Percentiles rank a stretch among this genome's conserved stretches.
These are phyloP conservation scores for Euphonia xanthogaster DNA, from an alignment of 2,797 vertebrate species.

Conservation along the genomic window DNA sequence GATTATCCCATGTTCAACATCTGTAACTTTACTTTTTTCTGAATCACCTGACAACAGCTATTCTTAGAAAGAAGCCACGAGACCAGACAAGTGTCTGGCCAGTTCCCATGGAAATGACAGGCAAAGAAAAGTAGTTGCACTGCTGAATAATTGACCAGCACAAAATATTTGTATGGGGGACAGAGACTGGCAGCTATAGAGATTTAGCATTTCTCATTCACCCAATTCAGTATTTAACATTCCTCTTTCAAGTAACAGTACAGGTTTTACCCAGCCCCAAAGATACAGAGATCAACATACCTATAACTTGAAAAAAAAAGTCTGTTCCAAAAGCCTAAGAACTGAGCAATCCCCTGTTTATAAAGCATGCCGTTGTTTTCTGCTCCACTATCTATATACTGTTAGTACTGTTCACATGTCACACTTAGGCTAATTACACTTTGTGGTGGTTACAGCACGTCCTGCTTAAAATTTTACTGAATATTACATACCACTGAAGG, in stretches of 20 bases:
- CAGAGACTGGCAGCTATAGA: accelerated
- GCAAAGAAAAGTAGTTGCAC: not conserved
- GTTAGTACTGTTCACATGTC: not conserved
- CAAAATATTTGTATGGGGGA: not conserved
- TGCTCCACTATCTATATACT: no score
- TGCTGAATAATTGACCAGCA: not conserved
- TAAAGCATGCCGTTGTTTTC: not conserved
- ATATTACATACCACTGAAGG: not conserved
- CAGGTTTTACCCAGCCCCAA: not conserved
- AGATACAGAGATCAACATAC: accelerated
- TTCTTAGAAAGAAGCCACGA: not conserved
- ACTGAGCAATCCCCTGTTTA: not conserved
- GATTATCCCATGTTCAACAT: not conserved
- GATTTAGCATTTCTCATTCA: not conserved
- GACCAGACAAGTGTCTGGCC: not conserved
- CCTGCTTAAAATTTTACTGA: not conserved
- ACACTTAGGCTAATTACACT: not conserved
- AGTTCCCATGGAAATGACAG: not conserved
- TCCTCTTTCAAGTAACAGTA: not conserved
- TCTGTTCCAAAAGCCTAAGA: not conserved
- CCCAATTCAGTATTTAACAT: not conserved
- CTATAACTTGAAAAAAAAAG: accelerated
- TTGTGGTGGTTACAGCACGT: accelerated
- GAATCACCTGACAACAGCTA: not conserved
- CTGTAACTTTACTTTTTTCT: not conserved